Base-by-base conservation (phyloP, 2,888 invertebrate species). In the Pseudoips prasinana region DNA sequence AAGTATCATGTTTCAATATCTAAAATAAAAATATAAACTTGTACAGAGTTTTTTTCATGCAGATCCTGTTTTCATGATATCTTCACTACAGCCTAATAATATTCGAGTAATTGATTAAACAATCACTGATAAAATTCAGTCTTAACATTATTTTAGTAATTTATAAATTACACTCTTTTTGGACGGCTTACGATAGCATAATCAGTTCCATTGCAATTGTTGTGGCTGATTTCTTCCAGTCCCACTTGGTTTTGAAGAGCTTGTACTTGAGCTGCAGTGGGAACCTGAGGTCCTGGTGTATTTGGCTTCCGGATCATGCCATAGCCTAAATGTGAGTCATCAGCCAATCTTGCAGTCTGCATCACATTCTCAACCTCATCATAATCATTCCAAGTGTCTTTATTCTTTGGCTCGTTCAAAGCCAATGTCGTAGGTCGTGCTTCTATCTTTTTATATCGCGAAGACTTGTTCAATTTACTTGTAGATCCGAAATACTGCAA, bases 141-240 rank as follows among this genome's bases (percentile, higher is more conserved):
- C 74, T 75, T 74, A 53, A 62, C 39, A 61, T 51, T 41, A 48
- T 39, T 24, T 23, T 25, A 23, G 26, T 20, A 10, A 29, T 37
- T 49, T 42, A 48, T 38, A 39, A 26, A 36, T 79, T 91, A 95
- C 77, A 95, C 95, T 83, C 93, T 91, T 91, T 95, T 95, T 66
- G 95, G 93, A 80, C 95, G 95, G 71, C 95, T 95, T 36, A 96
- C 93, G 64, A 95, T 90, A 43, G 95, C 95, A 82, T 96, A 96
- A 63, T 94, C 94, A 45, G 92, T 92, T 33, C 95, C 93, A 68
- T 95, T 95, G 55, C 92, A 92, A 58, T 90, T 91, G 64, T 92
- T 92, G 68, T 94, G 94, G 62, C 90, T 91, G 19, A 94, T 86
- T 54, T 90, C 89, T 50, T 87, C 85, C 32, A 88, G 66, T 3